Evolutionary conservation across 2,888 invertebrate species (phyloP).

Genomic region (Lypha dubia): DNA sequence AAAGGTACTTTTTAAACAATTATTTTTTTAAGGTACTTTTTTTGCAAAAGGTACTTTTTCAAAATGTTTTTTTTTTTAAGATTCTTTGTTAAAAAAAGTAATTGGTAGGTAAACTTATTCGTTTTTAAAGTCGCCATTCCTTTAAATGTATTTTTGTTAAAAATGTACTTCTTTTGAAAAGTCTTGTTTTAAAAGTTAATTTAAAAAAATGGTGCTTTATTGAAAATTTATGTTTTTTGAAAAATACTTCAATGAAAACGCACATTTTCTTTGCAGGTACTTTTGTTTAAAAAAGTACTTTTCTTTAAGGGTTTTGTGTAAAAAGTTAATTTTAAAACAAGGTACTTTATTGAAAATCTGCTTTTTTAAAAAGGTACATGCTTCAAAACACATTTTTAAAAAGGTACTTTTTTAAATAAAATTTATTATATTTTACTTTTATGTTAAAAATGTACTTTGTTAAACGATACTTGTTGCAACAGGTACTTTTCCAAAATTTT

Average conservation of each 20-base stretch:
- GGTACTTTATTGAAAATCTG: background rate
- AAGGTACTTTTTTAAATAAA: background rate
- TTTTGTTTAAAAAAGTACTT: background rate
- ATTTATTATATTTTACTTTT: background rate
- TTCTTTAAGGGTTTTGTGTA: background rate
- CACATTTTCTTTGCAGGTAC: too few relatives aligned
- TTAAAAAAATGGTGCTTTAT: too few relatives aligned
- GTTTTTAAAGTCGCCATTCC: too few relatives aligned
- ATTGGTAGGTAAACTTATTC: too few relatives aligned
- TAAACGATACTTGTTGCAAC: background rate
- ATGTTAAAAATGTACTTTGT: too few relatives aligned
- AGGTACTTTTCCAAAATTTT: background rate
- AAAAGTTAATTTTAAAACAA: too few relatives aligned
- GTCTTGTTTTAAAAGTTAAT: too few relatives aligned
- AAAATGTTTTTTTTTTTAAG: too few relatives aligned
- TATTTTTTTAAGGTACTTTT: background rate
- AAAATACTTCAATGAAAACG: too few relatives aligned
- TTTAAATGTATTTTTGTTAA: background rate
- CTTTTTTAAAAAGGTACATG: background rate
- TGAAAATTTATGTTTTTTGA: too few relatives aligned
- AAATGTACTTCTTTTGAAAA: background rate
- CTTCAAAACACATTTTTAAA: background rate
- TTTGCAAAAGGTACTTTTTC: background rate
- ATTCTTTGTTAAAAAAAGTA: too few relatives aligned
- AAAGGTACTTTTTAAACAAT: background rate